Conservation (phyloP, 2,888 invertebrate species). For the Harmothoe impar region DNA sequence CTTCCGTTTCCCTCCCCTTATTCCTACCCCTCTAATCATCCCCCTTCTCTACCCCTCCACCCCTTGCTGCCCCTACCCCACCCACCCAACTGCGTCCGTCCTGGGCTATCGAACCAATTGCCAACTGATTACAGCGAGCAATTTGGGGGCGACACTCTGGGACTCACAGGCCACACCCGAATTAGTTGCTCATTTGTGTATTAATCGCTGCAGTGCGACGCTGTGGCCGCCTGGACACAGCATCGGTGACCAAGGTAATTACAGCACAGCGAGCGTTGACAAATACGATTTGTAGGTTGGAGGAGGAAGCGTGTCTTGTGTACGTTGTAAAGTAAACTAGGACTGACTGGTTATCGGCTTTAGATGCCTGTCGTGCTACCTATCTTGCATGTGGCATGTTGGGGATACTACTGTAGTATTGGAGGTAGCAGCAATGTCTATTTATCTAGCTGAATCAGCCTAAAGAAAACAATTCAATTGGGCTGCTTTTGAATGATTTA, state of each 20-base stretch:
- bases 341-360: background rate
- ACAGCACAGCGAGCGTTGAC: slow-evolving; percentile 3
- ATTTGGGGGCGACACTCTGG: background rate
- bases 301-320: background rate
- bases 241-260: slow-evolving; percentile 20
- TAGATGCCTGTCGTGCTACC: background rate
- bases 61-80: too few relatives aligned
- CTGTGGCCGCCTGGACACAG: background rate
- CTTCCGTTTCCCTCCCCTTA: too few relatives aligned
- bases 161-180: background rate
- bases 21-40: too few relatives aligned
- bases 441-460: too few relatives aligned
- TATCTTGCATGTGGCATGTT: too few relatives aligned
- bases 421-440: too few relatives aligned
- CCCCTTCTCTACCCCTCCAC: too few relatives aligned
- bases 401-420: too few relatives aligned
- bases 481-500: too few relatives aligned
- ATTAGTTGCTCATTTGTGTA: slow-evolving; percentile 30
- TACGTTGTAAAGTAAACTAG: background rate
- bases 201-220: background rate
- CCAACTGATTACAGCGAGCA: slow-evolving; percentile 19
- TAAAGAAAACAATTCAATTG: too few relatives aligned
- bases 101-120: background rate
- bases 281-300: background rate
- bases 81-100: too few relatives aligned